These are phyloP conservation scores for Drosophila repletoides DNA, from an alignment of 1,140 invertebrate species.

Conservation along the genomic window DNA sequence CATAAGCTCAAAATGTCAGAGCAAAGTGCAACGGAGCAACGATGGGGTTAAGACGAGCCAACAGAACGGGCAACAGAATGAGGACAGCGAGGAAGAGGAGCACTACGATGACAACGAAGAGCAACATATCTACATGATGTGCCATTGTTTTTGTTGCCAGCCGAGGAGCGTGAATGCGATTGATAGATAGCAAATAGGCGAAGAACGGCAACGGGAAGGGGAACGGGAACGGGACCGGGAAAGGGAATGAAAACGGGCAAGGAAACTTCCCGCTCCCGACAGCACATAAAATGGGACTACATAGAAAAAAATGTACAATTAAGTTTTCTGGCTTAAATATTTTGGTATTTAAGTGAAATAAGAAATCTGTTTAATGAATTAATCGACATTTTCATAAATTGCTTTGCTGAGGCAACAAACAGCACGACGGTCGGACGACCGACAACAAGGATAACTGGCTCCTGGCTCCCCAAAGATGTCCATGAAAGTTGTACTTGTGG, in stretches of 20 bases:
- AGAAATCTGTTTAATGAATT: constrained; percentile 64
- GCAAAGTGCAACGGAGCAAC: constrained; percentile 61
- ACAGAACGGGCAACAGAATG: neutral
- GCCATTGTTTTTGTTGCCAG: constrained; percentile 35
- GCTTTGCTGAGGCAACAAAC: constrained; percentile 21
- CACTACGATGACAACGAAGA: constrained; percentile 5
- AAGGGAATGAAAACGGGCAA: neutral
- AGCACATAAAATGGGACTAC: constrained; percentile 12
- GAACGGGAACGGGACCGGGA: neutral
- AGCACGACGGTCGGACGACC: neutral
- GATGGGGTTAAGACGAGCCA: constrained; percentile 13
- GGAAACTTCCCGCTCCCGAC: too few species aligned
- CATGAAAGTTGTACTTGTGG: neutral
- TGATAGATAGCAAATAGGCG: constrained; percentile 52
- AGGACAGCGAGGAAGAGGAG: neutral
- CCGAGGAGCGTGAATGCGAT: constrained; percentile 53
- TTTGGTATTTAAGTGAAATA: constrained; percentile 52
- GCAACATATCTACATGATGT: constrained; percentile 67
- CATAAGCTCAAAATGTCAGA: constrained; percentile 77
- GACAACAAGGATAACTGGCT: neutral
- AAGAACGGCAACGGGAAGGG: constrained; percentile 17
- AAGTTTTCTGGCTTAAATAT: constrained; percentile 42
- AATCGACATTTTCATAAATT: constrained; percentile 48
- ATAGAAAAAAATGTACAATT: constrained; percentile 59
- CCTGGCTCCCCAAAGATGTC: neutral